Evolutionary conservation across 2,888 invertebrate species (phyloP), one percentile per base, ranked within the genome.

Genomic region (Sinelater perroti): DNA sequence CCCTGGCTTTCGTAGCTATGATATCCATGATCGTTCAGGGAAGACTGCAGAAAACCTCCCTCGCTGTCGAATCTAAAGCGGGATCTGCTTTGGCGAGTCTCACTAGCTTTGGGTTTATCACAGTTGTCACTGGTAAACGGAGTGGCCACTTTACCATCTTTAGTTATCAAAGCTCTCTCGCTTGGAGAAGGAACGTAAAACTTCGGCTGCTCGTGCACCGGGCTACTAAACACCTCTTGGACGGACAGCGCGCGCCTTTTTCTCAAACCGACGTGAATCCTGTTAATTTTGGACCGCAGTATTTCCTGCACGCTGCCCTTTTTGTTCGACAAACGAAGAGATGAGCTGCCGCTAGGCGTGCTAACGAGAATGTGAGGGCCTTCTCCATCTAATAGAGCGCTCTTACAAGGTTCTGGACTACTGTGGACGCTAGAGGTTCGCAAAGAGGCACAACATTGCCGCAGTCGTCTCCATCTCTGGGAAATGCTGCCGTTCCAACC

Each of bases 401-500:
- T 75, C 60, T 74, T 71, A 49, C 78, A 72, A 47, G 77, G 71
- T 50, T 84, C 83, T 10, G 84, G 82, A 61, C 82, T 83, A 14
- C 80, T 79, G 60, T 83, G 83, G 3, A 81, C 79, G 61, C 80
- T 81, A 3, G 83, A 81, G 31, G 78, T 75, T 42, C 78, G 71
- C 56, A 79, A 70, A 6, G 85, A 83, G 17, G 85, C 83, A 75
- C 89, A 89, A 66, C 89, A 83, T 56, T 88, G 82, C 20, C 89
- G 83, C 58, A 90, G 79, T 71, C 88, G 85, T 66, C 88, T 81
- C 89, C 89, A 90, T 79, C 88, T 82, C 75, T 89, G 88, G 42
- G 88, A 87, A 64, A 90, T 82, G 72, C 87, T 88, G 64, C 88
- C 87, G 75, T 89, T 89, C 87, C 87, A 87, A 71, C 80, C 72